Percentiles rank a stretch among this genome's conserved stretches.
Evolutionary conservation across 2,113 vertebrate genomes (phyloP).

Genomic region (Vidua chalybeata): DNA sequence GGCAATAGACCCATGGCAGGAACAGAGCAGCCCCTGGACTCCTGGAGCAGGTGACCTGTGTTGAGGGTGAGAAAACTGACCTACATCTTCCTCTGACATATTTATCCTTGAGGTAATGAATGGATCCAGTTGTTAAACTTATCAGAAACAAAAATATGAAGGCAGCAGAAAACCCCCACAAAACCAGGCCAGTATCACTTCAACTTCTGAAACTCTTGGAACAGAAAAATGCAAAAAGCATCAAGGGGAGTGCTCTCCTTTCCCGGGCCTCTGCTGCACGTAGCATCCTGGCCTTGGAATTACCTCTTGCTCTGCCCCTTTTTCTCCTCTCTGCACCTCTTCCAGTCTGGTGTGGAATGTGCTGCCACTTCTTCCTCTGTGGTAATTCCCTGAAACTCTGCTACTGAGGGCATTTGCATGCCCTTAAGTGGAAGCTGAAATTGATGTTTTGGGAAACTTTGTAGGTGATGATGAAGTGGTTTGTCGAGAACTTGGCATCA

Average conservation of each 20-base stretch:
- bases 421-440: not conserved
- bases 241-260: accelerated
- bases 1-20: not conserved
- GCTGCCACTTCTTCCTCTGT: not conserved
- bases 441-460: not conserved
- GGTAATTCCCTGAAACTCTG: not conserved
- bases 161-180: not conserved
- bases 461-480: not conserved
- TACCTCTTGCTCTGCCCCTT: not conserved
- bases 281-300: not conserved
- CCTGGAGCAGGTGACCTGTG: not conserved
- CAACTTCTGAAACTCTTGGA: not conserved
- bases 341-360: not conserved
- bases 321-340: not conserved
- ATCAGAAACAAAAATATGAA: not conserved
- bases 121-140: not conserved
- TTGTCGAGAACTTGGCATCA: not conserved
- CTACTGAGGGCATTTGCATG: not conserved
- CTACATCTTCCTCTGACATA: not conserved
- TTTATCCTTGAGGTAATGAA: not conserved
- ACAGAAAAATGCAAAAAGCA: not conserved
- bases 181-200: not conserved
- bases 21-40: not conserved
- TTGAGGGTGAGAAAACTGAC: not conserved
- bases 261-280: not conserved